phyloP scores from a whole-genome alignment of 2,797 vertebrate species.

The Meda fulgida region DNA sequence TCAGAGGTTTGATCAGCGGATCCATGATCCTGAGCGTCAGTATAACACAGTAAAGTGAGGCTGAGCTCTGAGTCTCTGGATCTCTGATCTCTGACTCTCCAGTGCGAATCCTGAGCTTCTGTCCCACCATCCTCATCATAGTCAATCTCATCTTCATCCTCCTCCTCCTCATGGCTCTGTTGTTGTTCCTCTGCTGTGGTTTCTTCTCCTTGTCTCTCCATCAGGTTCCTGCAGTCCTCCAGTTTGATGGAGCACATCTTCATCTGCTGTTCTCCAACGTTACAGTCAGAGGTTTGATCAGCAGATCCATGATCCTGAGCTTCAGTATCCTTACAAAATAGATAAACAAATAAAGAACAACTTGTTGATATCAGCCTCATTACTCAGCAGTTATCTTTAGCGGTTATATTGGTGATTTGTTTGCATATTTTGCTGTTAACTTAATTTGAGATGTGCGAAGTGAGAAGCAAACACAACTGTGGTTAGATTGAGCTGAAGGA shows the following conservation, averaged over 20 bases:
- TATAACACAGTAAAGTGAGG: background rate
- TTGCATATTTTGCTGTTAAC: too few species aligned
- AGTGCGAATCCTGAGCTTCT: background rate
- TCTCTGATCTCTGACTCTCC: too few species aligned
- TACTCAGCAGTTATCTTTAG: too few species aligned
- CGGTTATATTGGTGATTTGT: too few species aligned
- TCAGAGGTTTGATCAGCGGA: background rate
- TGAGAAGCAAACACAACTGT: background rate
- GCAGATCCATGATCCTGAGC: background rate
- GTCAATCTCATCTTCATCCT: too few species aligned
- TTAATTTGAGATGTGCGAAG: background rate
- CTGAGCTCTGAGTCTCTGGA: background rate
- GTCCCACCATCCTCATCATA: background rate
- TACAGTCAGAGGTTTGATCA: background rate
- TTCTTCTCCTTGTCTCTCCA: background rate
- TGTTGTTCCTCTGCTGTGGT: background rate
- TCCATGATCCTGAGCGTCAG: too few species aligned
- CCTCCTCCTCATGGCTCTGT: too few species aligned
- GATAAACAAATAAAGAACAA: background rate
- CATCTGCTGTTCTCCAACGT: background rate
- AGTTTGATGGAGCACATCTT: background rate
- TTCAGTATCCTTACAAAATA: background rate
- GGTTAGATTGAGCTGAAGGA: background rate
- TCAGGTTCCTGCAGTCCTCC: constrained; percentile 1
- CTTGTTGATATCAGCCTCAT: too few species aligned